These are phyloP conservation scores for Fissipunctia ypsillon DNA, from an alignment of 2,888 invertebrate species.

Conservation along the genomic window DNA sequence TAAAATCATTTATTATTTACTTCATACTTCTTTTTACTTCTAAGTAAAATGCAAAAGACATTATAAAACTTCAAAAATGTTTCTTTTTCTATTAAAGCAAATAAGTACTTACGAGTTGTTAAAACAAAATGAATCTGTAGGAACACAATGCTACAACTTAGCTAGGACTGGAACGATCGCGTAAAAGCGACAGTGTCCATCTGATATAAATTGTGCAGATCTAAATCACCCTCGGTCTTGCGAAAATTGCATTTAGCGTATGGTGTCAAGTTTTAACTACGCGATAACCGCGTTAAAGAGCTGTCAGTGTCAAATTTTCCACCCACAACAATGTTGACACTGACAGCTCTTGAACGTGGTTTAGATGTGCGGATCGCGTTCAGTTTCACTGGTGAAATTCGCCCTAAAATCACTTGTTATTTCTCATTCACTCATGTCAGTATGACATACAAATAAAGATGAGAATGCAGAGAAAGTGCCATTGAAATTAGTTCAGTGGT, in stretches of 20 bases:
- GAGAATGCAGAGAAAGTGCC: constrained; percentile 49
- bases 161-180: no score
- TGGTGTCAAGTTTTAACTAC: background rate
- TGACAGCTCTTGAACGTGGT: background rate
- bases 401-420: constrained; percentile 11
- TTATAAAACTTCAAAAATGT: background rate
- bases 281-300: background rate
- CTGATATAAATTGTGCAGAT: constrained; percentile 12
- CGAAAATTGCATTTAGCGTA: background rate
- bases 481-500: constrained; percentile 57
- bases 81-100: background rate
- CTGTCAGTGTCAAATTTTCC: background rate
- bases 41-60: background rate
- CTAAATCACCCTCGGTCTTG: constrained; percentile 3
- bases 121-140: background rate
- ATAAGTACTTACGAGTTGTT: background rate
- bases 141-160: background rate
- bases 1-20: no score
- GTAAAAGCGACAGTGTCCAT: background rate
- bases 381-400: background rate
- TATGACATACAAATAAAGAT: constrained; percentile 10
- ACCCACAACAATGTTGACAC: background rate
- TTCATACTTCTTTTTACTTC: background rate
- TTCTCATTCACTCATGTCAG: background rate
- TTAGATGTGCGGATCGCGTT: background rate